phyloP scores from a whole-genome alignment of 2,888 invertebrate genomes.

The Habrosyne pyritoides region DNA sequence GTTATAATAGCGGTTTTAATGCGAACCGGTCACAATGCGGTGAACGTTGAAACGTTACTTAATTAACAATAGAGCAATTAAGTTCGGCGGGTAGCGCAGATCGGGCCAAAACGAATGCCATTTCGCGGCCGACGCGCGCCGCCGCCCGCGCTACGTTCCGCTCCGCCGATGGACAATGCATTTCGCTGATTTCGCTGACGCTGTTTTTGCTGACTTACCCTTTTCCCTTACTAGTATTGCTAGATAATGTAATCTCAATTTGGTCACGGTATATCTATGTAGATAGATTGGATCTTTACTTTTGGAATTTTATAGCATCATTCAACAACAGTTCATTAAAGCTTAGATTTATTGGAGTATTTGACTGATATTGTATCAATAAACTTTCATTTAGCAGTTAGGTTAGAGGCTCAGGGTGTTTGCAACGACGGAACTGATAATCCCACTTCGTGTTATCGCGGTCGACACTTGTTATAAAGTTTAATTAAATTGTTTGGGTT shows the following conservation, averaged over 20 bases:
- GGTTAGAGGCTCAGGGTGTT: conserved; percentile 27
- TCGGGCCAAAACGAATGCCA: conserved; percentile 70
- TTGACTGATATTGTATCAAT: not conserved
- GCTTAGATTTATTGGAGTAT: not conserved
- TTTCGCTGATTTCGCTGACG: conserved; percentile 76
- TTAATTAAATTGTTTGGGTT: conserved; percentile 54
- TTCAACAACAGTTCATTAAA: not conserved
- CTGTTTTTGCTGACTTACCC: conserved; percentile 63
- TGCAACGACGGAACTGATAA: conserved; percentile 42
- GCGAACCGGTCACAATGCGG: conserved; percentile 65
- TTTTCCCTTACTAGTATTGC: conserved; percentile 34
- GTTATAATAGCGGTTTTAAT: conserved; percentile 59
- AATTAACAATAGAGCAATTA: conserved; percentile 84
- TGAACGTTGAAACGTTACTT: conserved; percentile 76
- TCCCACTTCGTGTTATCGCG: conserved; percentile 35
- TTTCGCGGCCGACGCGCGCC: conserved; percentile 51
- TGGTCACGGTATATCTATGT: not conserved
- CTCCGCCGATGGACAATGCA: conserved; percentile 68
- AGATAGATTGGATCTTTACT: not conserved
- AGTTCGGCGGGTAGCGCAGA: conserved; percentile 67
- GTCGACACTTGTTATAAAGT: conserved; percentile 53
- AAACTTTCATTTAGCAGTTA: conserved; percentile 6
- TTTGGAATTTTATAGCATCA: not conserved
- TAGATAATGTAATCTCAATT: not conserved
- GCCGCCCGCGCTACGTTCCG: conserved; percentile 52